phyloP scores from a whole-genome alignment of 2,888 invertebrate genomes.

The Philereme transversata region DNA sequence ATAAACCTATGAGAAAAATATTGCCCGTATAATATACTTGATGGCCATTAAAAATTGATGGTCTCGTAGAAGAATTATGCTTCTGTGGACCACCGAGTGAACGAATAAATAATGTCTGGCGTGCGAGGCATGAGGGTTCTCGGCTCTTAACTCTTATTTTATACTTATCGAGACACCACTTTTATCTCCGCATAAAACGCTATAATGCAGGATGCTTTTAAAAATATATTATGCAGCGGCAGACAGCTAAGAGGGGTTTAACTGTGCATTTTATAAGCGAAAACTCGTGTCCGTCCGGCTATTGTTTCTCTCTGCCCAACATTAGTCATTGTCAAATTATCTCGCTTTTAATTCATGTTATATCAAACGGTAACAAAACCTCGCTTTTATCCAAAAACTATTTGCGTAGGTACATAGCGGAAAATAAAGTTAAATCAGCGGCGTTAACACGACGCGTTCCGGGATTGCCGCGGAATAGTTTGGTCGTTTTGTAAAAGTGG shows the following conservation, averaged over 20 bases:
- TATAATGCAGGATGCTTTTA: constrained; percentile 65
- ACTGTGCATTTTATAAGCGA: constrained; percentile 44
- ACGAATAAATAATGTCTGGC: constrained; percentile 56
- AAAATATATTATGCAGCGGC: constrained; percentile 59
- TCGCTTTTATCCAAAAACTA: constrained; percentile 13
- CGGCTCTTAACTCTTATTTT: constrained; percentile 61
- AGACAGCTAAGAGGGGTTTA: constrained; percentile 46
- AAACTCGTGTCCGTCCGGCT: constrained; percentile 34
- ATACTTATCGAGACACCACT: constrained; percentile 73
- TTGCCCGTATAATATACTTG: constrained; percentile 37
- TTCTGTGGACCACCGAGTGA: constrained; percentile 46
- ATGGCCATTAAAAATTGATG: constrained; percentile 52
- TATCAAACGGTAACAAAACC: constrained; percentile 17
- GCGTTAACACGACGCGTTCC: constrained; percentile 63
- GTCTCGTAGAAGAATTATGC: constrained; percentile 49
- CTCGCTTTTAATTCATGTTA: constrained; percentile 20
- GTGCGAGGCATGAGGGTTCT: constrained; percentile 44
- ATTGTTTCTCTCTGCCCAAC: constrained; percentile 31
- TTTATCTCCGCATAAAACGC: constrained; percentile 70
- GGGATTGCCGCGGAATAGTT: constrained; percentile 68
- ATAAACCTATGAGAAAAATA: constrained; percentile 29
- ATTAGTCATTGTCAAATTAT: constrained; percentile 32
- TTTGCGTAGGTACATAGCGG: constrained; percentile 44
- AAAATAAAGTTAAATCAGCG: constrained; percentile 70
- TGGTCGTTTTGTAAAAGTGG: constrained; percentile 58